Evolutionary conservation across 2,113 vertebrate species (phyloP), one percentile per base, ranked within the genome.

Genomic region (Scytalopus superciliaris): DNA sequence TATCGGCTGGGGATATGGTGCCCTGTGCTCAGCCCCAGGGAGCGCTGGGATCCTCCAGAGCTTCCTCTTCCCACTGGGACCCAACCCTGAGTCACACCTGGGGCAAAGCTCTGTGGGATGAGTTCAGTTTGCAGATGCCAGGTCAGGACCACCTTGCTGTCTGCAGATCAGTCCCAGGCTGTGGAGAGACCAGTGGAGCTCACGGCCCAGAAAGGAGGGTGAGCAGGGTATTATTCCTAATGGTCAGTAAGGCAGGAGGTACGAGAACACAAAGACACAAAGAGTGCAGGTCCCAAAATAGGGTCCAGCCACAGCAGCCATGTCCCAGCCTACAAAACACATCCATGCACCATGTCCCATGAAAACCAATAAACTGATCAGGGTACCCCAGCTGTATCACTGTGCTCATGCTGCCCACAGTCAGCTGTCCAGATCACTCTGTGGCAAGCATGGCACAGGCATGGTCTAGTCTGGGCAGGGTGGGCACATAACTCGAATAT

Each of bases 401-500:
- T 9, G 9, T 12, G 33, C 17, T 85, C 37, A 66, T 0, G 0
- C 14, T 80, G 62, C 10, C 57, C 25, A 16, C 14, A n/a, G 10
- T 28, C 45, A 44, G 30, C 40, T 73, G 12, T 16, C 24, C 39
- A 40, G n/a, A 28, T 28, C 39, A 59, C 25, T 19, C 52, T 62
- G 25, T 28, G 25, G n/a, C n/a, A 49, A 85, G 21, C 10, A 19
- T 0, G 0, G 5, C 40, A 47, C 35, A 40, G 40, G 21, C 7
- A 52, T 21, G 27, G 12, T 40, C 19, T 40, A 27, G 27, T 63
- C 60, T 63, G 60, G 60, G 37, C 0, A 59, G 52, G 12, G 2
- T 1, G 15, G 3, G 18, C 0, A 1, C 22, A 37, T 28, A 68
- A 69, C 8, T 6, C 0, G 0, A 53, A 27, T 31, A 55, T 25